Conservation (phyloP, 2,113 vertebrate species). For the Epinephelus moara region DNA sequence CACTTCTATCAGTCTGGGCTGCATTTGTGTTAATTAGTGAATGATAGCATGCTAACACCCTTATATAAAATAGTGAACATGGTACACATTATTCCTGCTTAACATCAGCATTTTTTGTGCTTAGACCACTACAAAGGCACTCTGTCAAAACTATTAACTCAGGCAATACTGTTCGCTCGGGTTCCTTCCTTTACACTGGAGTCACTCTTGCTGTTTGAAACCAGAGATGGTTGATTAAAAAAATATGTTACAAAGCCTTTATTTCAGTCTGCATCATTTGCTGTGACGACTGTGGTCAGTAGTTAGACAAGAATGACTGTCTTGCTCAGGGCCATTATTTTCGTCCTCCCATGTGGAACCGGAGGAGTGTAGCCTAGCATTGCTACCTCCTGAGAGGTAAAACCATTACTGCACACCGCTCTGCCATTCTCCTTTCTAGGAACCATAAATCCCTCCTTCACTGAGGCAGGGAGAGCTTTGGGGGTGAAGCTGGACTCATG, state of each 20-base stretch:
- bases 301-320: conserved; percentile 14
- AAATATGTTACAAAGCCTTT: too few species aligned
- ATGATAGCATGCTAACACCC: too few species aligned
- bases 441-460: conserved; percentile 83
- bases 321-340: conserved; percentile 17
- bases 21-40: too few species aligned
- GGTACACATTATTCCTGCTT: too few species aligned
- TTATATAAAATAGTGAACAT: too few species aligned
- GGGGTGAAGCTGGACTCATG: conserved; percentile 62
- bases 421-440: conserved; percentile 74
- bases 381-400: conserved; percentile 78
- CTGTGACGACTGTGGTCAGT: conserved; percentile 13
- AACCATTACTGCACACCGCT: conserved; percentile 77
- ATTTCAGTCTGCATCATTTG: background rate
- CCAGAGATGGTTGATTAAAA: background rate
- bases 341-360: conserved; percentile 48
- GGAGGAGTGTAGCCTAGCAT: conserved; percentile 42
- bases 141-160: background rate
- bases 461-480: conserved; percentile 68
- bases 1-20: too few species aligned
- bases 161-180: background rate
- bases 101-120: too few species aligned
- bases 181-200: background rate
- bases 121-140: too few species aligned
- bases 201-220: conserved; percentile 1